Evolutionary conservation across 2,797 vertebrate genomes (phyloP).

Genomic region (Microcaecilia unicolor): DNA sequence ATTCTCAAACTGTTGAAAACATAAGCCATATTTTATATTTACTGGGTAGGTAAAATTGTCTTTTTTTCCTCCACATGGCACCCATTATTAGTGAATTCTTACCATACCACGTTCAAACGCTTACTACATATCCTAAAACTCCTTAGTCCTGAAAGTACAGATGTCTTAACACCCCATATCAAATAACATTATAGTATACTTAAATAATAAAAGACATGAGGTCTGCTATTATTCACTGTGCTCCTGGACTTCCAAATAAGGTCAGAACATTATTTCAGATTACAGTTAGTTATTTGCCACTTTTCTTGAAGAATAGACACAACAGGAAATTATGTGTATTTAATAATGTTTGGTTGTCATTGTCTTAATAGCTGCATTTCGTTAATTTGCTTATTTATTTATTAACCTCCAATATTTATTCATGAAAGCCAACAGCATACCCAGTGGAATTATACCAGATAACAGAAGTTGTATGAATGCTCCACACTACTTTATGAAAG

Average conservation of each 20-base stretch:
- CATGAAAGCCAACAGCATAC: too few relatives aligned
- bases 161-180: slow-evolving; percentile 45
- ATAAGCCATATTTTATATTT: slow-evolving; percentile 62
- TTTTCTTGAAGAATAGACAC: background rate
- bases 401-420: too few relatives aligned
- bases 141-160: slow-evolving; percentile 59
- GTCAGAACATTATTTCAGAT: slow-evolving; percentile 18
- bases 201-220: slow-evolving; percentile 9
- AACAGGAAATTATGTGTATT: slow-evolving; percentile 3
- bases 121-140: slow-evolving; percentile 46
- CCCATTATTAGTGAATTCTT: slow-evolving; percentile 62
- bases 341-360: slow-evolving; percentile 4
- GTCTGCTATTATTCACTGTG: background rate
- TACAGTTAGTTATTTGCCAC: slow-evolving; percentile 14
- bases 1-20: slow-evolving; percentile 67
- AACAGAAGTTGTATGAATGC: too few relatives aligned
- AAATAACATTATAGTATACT: slow-evolving; percentile 25
- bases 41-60: slow-evolving; percentile 47
- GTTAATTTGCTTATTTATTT: slow-evolving; percentile 5
- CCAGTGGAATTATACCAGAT: too few relatives aligned
- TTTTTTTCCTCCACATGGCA: slow-evolving; percentile 57
- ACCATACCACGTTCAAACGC: slow-evolving; percentile 36
- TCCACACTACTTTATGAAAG: too few relatives aligned
- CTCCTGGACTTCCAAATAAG: slow-evolving; percentile 13
- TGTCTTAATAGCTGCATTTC: slow-evolving; percentile 17